Evolutionary conservation across 2,113 vertebrate species (phyloP), one percentile per base, ranked within the genome.

Genomic region (Coptodon rendalli): DNA sequence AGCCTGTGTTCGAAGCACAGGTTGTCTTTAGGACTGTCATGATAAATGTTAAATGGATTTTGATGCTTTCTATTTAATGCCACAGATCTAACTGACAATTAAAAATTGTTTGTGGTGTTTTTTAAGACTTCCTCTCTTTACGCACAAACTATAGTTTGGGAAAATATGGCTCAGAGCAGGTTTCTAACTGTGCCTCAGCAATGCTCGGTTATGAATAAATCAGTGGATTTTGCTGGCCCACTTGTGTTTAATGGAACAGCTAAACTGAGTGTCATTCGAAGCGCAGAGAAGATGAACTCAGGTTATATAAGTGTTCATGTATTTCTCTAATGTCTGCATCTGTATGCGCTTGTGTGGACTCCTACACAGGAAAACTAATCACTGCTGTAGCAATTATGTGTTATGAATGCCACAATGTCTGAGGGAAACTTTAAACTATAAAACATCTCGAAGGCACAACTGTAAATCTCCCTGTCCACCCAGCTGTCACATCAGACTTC

Each of bases 231-330:
- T 82, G 27, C 43, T 13, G 81, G 54, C 57, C 83, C 68, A 86
- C 88, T 90, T 91, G 81, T 80, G 80, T 85, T 86, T 87, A 91
- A 92, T 90, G 86, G 88, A 92, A 92, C 83, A 87, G 36, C 80
- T 89, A 82, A 93, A 92, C 36, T 22, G 81, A 91, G 83, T 81
- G 85, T 86, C 71, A 87, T 5, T 16, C 34, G 27, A 29, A 85
- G 57, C 53, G 17, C 45, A 86, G 22, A 66, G 59, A 81, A 68
- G 54, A 92, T 87, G 85, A 88, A 79, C 80, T 80, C 76, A 29
- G 59, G 80, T 86, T 85, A 84, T 84, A 19, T 56, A 89, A 59
- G 19, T 79, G 82, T 84, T 90, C 24, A 54, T 81, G 82, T 86
- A 78, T 86, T 57, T 80, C 54, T 81, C 59, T 85, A 56, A 85